A percentile compares a stretch with the other conserved stretches of the same genome.
Conservation (phyloP, 2,113 vertebrate species). For the Vidua chalybeata region DNA sequence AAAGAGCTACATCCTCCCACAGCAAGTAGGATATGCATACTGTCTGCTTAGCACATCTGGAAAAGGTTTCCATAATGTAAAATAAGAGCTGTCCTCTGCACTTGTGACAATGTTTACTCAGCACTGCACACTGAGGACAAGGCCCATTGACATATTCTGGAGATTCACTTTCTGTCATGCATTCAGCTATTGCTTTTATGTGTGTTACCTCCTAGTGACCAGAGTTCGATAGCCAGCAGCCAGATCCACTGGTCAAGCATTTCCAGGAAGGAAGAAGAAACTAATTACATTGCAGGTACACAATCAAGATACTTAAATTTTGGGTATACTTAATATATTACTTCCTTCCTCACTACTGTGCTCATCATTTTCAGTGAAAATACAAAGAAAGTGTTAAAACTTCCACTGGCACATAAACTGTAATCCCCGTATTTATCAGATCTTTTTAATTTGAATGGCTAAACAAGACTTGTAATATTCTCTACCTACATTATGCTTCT, state of each 20-base stretch:
- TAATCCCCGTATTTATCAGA: background rate
- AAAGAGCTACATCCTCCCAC: background rate
- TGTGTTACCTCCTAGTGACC: background rate
- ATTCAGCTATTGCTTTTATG: background rate
- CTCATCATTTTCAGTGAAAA: background rate
- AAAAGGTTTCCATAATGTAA: rapidly evolving
- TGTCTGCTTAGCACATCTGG: background rate
- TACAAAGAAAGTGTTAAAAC: background rate
- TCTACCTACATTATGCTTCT: background rate
- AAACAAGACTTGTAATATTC: background rate
- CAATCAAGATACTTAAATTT: background rate
- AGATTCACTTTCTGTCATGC: background rate
- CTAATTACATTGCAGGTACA: background rate
- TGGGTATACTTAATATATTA: too few relatives aligned
- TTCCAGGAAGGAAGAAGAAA: background rate
- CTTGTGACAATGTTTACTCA: background rate
- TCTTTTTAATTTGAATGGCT: background rate
- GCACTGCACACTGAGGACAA: background rate
- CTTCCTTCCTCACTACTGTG: background rate
- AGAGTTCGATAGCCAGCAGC: background rate
- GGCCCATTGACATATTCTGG: background rate
- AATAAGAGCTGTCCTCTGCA: background rate
- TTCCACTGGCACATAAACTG: background rate
- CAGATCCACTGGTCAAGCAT: background rate
- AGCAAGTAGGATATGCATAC: background rate